A percentile compares a stretch with the other conserved stretches of the same genome.
These are phyloP conservation scores for Bryconaethiops microstoma DNA, from an alignment of 2,797 vertebrate species.

Conservation along the genomic window DNA sequence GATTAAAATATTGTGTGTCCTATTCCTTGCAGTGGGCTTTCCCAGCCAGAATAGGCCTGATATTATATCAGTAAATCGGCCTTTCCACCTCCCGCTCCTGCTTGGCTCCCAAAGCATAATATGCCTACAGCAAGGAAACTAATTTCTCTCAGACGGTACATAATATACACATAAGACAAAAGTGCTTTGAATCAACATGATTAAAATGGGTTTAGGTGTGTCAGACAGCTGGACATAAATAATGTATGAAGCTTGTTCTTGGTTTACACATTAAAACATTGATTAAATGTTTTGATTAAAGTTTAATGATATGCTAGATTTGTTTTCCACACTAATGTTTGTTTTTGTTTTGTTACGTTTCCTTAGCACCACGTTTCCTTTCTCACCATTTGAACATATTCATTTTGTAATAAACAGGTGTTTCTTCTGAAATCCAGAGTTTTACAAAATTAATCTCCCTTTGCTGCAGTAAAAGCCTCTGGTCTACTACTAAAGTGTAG, in stretches of 20 bases:
- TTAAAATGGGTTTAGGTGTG: background rate
- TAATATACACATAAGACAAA: background rate
- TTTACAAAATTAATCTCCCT: too few relatives aligned
- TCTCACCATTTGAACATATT: too few relatives aligned
- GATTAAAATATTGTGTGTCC: background rate
- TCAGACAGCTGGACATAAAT: background rate
- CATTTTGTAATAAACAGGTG: too few relatives aligned
- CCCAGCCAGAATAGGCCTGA: conserved; percentile 1
- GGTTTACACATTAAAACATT: background rate
- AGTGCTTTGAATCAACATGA: background rate
- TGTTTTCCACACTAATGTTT: too few relatives aligned
- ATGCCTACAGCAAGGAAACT: background rate
- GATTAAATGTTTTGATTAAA: background rate
- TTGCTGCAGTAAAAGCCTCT: too few relatives aligned
- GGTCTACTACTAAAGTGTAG: too few relatives aligned
- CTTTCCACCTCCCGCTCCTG: background rate
- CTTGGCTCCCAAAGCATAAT: background rate
- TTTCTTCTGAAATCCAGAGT: too few relatives aligned
- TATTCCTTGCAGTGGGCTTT: background rate
- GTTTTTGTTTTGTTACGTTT: too few relatives aligned
- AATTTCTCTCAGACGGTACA: background rate
- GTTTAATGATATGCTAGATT: background rate
- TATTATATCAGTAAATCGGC: background rate
- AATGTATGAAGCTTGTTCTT: background rate
- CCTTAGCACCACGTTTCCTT: too few relatives aligned